Percentiles rank a stretch among this genome's conserved stretches.
Evolutionary conservation across 2,888 invertebrate species (phyloP).

Genomic region (Synergus itoensis): DNA sequence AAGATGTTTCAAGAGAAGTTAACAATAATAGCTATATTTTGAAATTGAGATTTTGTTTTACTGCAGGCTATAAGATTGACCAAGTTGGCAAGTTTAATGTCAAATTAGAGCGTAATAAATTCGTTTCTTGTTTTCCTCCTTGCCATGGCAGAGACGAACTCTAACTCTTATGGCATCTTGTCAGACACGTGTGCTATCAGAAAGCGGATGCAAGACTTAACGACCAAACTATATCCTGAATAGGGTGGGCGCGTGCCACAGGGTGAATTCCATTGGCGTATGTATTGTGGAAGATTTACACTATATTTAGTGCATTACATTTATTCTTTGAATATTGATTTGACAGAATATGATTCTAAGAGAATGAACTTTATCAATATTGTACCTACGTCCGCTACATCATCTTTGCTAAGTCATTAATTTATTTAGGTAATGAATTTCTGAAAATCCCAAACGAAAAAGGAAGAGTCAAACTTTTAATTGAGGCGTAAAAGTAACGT

Average conservation of each 20-base stretch:
- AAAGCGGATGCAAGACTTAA: conserved; percentile 52
- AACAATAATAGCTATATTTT: background rate
- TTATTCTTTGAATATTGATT: too few species aligned
- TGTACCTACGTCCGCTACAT: too few species aligned
- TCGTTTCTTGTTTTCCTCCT: background rate
- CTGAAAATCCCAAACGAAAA: too few species aligned
- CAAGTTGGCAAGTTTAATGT: background rate
- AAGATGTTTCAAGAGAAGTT: conserved; percentile 66
- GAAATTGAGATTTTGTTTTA: too few species aligned
- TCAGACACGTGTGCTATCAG: conserved; percentile 53
- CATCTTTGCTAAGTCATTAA: too few species aligned
- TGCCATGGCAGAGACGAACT: background rate
- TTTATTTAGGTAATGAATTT: too few species aligned
- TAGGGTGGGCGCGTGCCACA: conserved; percentile 52
- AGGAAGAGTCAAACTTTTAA: too few species aligned
- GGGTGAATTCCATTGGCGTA: conserved; percentile 54
- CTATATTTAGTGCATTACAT: too few species aligned
- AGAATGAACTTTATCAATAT: too few species aligned
- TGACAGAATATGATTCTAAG: too few species aligned
- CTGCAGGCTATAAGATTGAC: too few species aligned
- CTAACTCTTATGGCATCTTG: conserved; percentile 46
- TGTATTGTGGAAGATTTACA: background rate
- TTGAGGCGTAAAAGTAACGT: too few species aligned
- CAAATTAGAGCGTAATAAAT: background rate
- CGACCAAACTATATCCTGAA: conserved; percentile 47